Evolutionary conservation across 1,140 invertebrate species (phyloP).

Genomic region (Drosophila kohkoa): DNA sequence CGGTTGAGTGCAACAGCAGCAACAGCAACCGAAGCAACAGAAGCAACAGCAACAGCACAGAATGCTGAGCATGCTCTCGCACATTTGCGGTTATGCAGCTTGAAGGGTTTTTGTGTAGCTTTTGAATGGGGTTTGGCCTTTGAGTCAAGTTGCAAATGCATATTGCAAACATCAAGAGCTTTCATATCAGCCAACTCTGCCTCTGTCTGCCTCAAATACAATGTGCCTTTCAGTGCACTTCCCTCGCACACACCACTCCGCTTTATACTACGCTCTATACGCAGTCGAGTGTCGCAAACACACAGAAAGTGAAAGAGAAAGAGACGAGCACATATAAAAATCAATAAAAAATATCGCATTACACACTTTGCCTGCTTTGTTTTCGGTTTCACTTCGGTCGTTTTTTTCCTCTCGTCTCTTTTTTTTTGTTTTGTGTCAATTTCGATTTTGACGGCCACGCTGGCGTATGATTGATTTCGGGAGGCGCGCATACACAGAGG

Average conservation of each 20-base stretch:
- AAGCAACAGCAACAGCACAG: not conserved
- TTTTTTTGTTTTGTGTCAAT: conserved; percentile 54
- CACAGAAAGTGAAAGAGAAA: conserved; percentile 8
- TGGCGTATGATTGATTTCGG: conserved; percentile 77
- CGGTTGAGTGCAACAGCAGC: not conserved
- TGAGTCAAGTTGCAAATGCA: conserved; percentile 65
- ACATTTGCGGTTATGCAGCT: conserved; percentile 18
- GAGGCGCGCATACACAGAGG: not conserved
- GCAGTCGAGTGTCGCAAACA: conserved; percentile 17
- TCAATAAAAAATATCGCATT: conserved; percentile 81
- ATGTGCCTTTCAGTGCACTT: conserved; percentile 34
- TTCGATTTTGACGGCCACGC: conserved; percentile 62
- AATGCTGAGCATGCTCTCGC: conserved; percentile 4
- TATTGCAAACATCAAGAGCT: conserved; percentile 73
- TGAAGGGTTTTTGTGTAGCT: conserved; percentile 36
- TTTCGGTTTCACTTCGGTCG: conserved; percentile 42
- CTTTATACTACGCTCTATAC: not conserved
- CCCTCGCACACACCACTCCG: not conserved
- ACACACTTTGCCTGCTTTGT: conserved; percentile 64
- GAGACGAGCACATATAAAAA: conserved; percentile 59
- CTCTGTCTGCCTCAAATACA: conserved; percentile 35
- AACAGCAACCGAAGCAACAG: no score
- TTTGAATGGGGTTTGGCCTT: conserved; percentile 25
- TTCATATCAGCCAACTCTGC: conserved; percentile 50
- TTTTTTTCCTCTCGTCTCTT: conserved; percentile 16